A percentile compares a stretch with the other conserved stretches of the same genome.
Conservation (phyloP, 2,888 invertebrate genomes). For the Pomacea canaliculata region DNA sequence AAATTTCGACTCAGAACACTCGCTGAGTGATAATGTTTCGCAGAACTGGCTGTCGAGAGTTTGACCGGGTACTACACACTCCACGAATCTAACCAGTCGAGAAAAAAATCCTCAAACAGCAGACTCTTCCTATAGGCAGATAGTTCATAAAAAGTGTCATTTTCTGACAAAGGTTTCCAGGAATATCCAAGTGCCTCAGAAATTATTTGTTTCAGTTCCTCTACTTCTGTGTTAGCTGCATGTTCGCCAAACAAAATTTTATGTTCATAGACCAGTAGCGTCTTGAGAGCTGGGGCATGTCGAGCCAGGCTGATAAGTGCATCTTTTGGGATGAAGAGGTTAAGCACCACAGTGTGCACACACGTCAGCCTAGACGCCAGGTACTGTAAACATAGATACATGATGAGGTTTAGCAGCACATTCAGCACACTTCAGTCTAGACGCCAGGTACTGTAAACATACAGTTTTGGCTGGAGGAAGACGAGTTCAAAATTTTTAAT, state of each 20-base stretch:
- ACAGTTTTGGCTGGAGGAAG: no score
- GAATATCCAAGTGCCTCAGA: slow-evolving; percentile 3
- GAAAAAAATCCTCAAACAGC: no score
- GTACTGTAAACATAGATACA: slow-evolving; percentile 12
- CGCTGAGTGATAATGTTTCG: no score
- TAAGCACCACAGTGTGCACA: slow-evolving; percentile 5
- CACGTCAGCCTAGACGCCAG: background rate
- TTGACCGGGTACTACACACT: no score
- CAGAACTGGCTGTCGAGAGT: no score
- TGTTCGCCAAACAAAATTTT: slow-evolving; percentile 14
- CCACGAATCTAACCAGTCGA: no score
- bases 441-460: no score
- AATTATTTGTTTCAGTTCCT: slow-evolving; percentile 1
- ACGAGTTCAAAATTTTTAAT: no score
- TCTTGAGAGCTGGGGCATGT: background rate
- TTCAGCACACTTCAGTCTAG: no score
- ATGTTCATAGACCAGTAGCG: slow-evolving; percentile 18
- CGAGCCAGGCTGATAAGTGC: slow-evolving; percentile 5
- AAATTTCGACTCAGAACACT: background rate
- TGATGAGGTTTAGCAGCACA: no score
- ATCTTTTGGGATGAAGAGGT: slow-evolving; percentile 20
- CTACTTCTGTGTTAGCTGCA: background rate
- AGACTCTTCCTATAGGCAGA: background rate
- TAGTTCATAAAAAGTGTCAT: slow-evolving; percentile 15
- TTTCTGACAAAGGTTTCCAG: slow-evolving; percentile 6